Conservation (phyloP, 2,888 invertebrate species). For the Temnothorax unifasciatus region DNA sequence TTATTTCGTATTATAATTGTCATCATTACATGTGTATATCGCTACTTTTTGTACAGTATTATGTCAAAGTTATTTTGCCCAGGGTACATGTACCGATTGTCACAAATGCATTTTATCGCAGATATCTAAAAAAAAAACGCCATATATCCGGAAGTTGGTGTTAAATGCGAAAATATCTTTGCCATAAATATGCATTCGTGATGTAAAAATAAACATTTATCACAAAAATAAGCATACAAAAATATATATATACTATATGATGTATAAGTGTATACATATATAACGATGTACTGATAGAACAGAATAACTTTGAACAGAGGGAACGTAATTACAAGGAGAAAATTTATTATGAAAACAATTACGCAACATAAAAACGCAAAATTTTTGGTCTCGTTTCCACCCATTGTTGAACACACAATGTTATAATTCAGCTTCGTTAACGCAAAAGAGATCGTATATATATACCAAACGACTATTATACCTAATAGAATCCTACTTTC, state of each 20-base stretch:
- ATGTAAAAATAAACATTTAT: background rate
- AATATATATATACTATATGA: slow-evolving; percentile 1
- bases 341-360: slow-evolving; percentile 14
- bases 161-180: background rate
- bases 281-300: slow-evolving; percentile 15
- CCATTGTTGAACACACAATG: background rate
- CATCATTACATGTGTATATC: slow-evolving; percentile 11
- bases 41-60: slow-evolving; percentile 31
- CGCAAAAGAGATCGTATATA: background rate
- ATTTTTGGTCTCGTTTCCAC: slow-evolving; percentile 1
- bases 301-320: slow-evolving; percentile 17
- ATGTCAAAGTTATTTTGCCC: slow-evolving; percentile 38
- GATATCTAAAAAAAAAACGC: background rate
- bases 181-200: slow-evolving; percentile 28
- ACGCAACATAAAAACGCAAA: background rate
- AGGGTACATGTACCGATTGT: slow-evolving; percentile 10
- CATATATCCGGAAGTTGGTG: background rate
- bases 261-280: background rate
- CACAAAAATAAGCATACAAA: slow-evolving; percentile 17
- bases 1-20: slow-evolving; percentile 40
- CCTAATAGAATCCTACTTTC: slow-evolving; percentile 2
- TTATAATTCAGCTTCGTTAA: background rate
- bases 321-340: background rate
- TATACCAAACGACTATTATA: background rate
- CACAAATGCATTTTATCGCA: slow-evolving; percentile 25